Evolutionary conservation across 2,797 vertebrate genomes (phyloP).

Genomic region (Acridotheres tristis): DNA sequence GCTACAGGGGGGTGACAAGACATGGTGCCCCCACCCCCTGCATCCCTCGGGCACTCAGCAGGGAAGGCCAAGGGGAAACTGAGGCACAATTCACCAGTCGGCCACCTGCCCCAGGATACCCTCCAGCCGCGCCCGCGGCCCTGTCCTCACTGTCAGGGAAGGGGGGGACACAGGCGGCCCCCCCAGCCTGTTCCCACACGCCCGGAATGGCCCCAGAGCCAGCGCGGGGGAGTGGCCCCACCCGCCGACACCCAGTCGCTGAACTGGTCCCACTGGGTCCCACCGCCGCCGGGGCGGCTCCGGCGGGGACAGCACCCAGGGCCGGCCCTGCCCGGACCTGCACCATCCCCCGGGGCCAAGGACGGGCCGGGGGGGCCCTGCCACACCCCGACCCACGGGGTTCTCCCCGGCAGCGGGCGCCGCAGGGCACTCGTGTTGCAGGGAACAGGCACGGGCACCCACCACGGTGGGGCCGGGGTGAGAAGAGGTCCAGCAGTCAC

Average conservation of each 20-base stretch:
- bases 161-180: neutral
- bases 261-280: constrained; percentile 63
- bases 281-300: constrained; percentile 53
- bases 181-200: neutral
- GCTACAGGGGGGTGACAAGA: accelerated
- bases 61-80: neutral
- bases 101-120: neutral
- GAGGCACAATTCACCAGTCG: accelerated
- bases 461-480: accelerated
- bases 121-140: neutral
- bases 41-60: accelerated
- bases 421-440: neutral
- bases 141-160: neutral
- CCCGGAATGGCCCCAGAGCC: constrained; percentile 29
- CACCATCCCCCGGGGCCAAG: constrained; percentile 9
- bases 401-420: neutral
- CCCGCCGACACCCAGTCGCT: constrained; percentile 53
- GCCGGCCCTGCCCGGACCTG: constrained; percentile 55
- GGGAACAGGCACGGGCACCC: neutral
- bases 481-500: neutral
- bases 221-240: constrained; percentile 48
- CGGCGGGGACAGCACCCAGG: constrained; percentile 42
- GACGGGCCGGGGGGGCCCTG: neutral
- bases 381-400: constrained; percentile 15
- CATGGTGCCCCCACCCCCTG: accelerated